A percentile compares a stretch with the other conserved stretches of the same genome.
Evolutionary conservation across 2,797 vertebrate genomes (phyloP).

Genomic region (Picus viridis): DNA sequence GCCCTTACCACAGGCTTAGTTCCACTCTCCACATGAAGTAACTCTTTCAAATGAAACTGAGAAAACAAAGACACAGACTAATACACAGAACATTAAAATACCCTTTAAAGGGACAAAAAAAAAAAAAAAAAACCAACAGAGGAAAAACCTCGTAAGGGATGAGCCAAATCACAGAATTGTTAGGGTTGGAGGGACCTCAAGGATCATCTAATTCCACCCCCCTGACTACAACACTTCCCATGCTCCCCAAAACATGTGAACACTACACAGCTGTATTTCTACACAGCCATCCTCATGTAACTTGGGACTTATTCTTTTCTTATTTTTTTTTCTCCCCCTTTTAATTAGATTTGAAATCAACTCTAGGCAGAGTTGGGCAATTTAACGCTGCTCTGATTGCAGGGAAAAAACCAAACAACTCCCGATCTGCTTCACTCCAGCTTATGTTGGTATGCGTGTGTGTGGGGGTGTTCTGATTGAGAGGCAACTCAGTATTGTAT

Average conservation of each 20-base stretch:
- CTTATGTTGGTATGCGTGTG: neutral
- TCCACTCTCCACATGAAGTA: neutral
- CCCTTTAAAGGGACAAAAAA: neutral
- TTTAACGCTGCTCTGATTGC: neutral
- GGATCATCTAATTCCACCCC: no score
- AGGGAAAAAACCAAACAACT: neutral
- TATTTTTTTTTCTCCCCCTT: neutral
- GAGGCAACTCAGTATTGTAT: neutral
- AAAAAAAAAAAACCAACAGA: neutral
- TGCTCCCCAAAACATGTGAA: neutral
- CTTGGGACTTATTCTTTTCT: neutral
- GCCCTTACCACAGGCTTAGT: neutral
- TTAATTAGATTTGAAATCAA: neutral
- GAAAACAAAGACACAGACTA: neutral
- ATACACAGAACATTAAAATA: neutral
- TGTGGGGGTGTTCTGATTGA: neutral
- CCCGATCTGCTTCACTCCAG: neutral
- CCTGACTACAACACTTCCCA: neutral
- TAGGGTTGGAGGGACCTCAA: no score
- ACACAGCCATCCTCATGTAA: fast-evolving
- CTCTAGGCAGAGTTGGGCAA: neutral
- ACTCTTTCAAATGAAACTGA: neutral
- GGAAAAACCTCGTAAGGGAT: neutral
- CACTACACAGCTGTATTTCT: neutral
- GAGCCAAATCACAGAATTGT: neutral